Evolutionary conservation across 2,113 vertebrate genomes (phyloP), one percentile per base, ranked within the genome.

Genomic region (Callionymus lyra): DNA sequence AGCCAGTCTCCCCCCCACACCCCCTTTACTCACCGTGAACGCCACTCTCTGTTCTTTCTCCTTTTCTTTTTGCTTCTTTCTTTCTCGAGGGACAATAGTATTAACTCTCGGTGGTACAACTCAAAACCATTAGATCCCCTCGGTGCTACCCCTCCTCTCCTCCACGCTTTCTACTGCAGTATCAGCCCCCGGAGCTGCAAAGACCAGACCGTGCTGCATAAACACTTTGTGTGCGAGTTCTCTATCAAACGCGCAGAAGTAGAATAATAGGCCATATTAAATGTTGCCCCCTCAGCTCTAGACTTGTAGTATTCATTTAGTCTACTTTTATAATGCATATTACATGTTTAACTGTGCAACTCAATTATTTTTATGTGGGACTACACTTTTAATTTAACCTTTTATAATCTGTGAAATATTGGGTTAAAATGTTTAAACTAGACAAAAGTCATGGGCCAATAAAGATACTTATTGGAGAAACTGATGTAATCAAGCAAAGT

Each of bases 51-150:
- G 49, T 53, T 59, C 69, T 60, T 43, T 48, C 47, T 44, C 45
- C 14, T 50, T 54, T 58, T 61, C 57, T 71, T 44, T 67, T 40
- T 75, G 35, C 36, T 53, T 65, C 50, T 61, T 74, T 74, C 64
- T 76, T 13, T 35, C 9, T 2, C 14, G 41, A 31, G 4, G 41
- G 21, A 78, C 74, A 78, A 80, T 78, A 61, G 74, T 44, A 75
- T 79, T 76, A 77, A 69, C 77, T 78, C 72, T 80, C 59, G 49
- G 68, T 64, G 68, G 75, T 79, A 76, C 72, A 67, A 75, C 66
- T 72, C 59, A 35, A 67, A 72, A 57, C 52, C 60, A 44, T 48
- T 45, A 17, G 50, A 51, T 6, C 38, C 62, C 38, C 40, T 10
- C 6, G 12, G 38, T 46, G 9, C 57, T 33, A 49, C 51, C 45